Conservation (phyloP, 92 coral and sea anemone species). For the Parazoanthus swiftii region DNA sequence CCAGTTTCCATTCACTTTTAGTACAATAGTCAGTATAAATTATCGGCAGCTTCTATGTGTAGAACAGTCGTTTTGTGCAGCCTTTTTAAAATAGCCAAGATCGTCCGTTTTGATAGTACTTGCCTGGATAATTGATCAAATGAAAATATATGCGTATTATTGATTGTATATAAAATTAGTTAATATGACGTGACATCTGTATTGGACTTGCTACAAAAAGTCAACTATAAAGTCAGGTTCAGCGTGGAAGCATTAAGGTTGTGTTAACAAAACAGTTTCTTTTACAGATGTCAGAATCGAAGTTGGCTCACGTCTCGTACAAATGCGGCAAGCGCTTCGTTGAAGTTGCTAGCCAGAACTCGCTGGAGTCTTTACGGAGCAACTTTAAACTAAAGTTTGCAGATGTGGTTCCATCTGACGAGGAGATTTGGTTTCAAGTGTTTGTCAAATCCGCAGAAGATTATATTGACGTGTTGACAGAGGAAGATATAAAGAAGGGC, state of each 20-base stretch:
- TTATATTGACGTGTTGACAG: neutral
- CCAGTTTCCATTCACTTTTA: no score
- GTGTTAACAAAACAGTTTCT: neutral
- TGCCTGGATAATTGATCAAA: no score
- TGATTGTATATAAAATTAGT: no score
- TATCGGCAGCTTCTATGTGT: no score
- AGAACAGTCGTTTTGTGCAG: no score
- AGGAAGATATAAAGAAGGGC: neutral
- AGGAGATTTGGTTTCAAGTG: neutral
- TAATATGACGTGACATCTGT: no score
- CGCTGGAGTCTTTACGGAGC: conserved; percentile 7
- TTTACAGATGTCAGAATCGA: neutral
- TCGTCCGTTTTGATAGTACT: no score
- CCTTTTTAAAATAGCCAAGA: no score
- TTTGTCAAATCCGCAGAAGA: conserved; percentile 3
- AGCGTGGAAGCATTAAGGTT: neutral
- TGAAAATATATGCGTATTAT: no score
- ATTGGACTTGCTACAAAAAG: neutral
- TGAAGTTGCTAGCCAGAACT: neutral
- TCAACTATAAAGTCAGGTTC: neutral
- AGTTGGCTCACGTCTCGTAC: conserved; percentile 3
- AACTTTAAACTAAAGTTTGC: conserved; percentile 8
- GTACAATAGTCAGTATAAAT: no score
- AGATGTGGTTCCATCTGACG: neutral
- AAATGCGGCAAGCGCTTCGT: conserved; percentile 8